Evolutionary conservation across 2,888 invertebrate genomes (phyloP).

Genomic region (Euphydryas editha): DNA sequence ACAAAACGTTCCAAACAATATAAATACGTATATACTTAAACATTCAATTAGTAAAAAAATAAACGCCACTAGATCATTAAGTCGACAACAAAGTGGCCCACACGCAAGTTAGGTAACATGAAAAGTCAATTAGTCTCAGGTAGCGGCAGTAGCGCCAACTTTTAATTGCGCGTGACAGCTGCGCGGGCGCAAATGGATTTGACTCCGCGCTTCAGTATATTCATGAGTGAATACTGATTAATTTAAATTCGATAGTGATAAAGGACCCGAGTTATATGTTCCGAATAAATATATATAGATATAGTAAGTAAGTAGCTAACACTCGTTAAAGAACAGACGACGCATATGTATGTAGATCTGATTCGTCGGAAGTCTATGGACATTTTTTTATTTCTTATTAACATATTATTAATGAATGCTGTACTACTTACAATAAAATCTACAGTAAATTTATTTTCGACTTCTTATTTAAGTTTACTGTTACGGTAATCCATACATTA

Average conservation of each 20-base stretch:
- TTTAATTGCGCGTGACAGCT: constrained; percentile 73
- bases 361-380: no score
- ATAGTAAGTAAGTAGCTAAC: not conserved
- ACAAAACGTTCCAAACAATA: constrained; percentile 7
- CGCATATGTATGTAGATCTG: not conserved
- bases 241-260: constrained; percentile 19
- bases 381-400: no score
- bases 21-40: constrained; percentile 14
- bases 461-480: no score
- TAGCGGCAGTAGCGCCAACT: constrained; percentile 62
- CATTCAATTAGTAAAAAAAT: constrained; percentile 40
- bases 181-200: constrained; percentile 62
- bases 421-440: no score
- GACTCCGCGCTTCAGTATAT: constrained; percentile 42
- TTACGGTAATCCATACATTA: no score
- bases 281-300: not conserved
- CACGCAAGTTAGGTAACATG: constrained; percentile 70
- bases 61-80: constrained; percentile 51
- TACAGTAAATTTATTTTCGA: no score
- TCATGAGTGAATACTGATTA: constrained; percentile 36
- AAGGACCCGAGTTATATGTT: not conserved
- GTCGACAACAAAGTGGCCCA: constrained; percentile 50
- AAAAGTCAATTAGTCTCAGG: constrained; percentile 81
- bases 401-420: no score
- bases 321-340: not conserved